Conservation (phyloP, 2,797 vertebrate genomes). For the Manis javanica region DNA sequence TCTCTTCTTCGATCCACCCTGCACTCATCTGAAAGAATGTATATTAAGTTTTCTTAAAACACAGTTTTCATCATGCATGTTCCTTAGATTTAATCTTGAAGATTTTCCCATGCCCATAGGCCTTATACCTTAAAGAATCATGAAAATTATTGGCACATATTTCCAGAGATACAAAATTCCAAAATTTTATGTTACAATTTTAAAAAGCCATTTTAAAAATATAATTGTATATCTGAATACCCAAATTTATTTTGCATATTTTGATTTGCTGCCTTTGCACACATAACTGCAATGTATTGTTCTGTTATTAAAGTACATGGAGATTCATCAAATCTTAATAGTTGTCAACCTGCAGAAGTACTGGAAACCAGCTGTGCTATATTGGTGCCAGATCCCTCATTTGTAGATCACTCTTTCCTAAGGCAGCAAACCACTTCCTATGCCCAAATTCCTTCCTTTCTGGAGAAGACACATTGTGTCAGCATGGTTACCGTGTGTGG, state of each 20-base stretch:
- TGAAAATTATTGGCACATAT: constrained; percentile 24
- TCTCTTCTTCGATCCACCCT: neutral
- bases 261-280: constrained; percentile 41
- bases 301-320: constrained; percentile 30
- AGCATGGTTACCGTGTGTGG: constrained; percentile 77
- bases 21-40: neutral
- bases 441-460: constrained; percentile 78
- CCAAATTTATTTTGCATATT: constrained; percentile 48
- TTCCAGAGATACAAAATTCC: constrained; percentile 49
- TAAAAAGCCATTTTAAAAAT: constrained; percentile 39
- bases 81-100: constrained; percentile 57
- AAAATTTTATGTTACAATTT: constrained; percentile 26
- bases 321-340: constrained; percentile 59
- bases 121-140: constrained; percentile 33
- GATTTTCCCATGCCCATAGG: neutral
- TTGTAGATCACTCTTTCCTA: constrained; percentile 69
- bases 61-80: constrained; percentile 41
- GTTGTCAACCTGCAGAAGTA: constrained; percentile 75
- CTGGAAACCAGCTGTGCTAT: constrained; percentile 28
- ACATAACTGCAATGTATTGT: constrained; percentile 21
- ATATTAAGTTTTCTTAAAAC: constrained; percentile 51
- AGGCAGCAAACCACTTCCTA: constrained; percentile 68
- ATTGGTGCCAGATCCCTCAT: constrained; percentile 64
- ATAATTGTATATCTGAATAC: constrained; percentile 48
- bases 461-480: constrained; percentile 78